These are phyloP conservation scores for Bergia puertoricense DNA, from an alignment of 92 coral and sea anemone species.

Conservation along the genomic window DNA sequence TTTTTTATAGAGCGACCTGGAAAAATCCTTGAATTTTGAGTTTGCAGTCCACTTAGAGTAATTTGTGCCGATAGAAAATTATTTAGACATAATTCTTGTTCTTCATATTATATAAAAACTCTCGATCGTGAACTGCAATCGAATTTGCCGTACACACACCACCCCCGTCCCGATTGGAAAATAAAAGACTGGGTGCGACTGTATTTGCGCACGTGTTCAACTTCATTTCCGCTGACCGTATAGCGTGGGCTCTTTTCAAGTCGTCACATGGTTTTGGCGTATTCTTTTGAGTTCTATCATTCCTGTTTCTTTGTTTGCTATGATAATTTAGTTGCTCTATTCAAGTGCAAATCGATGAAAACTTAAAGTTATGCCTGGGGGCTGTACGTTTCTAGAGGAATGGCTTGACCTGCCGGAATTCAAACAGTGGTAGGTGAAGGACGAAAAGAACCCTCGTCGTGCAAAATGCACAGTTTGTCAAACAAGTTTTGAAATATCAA, in stretches of 20 bases:
- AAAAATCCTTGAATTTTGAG: no score
- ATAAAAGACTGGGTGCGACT: background rate
- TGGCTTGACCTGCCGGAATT: constrained; percentile 6
- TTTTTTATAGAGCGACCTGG: no score
- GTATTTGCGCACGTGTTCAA: background rate
- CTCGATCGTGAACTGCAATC: background rate
- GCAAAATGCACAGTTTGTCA: background rate
- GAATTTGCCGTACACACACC: background rate
- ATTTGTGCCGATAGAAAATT: no score
- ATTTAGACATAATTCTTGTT: background rate
- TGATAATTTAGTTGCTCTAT: background rate
- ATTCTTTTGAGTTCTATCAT: no score
- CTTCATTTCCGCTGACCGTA: background rate
- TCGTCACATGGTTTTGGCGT: no score
- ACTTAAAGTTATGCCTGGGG: background rate
- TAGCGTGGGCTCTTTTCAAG: no score
- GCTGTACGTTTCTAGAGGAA: background rate
- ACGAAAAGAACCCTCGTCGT: background rate
- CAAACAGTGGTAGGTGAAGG: background rate
- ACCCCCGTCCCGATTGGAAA: no score
- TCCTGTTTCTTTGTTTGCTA: no score
- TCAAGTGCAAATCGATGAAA: constrained; percentile 6
- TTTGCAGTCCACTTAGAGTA: no score
- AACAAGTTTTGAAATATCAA: no score
- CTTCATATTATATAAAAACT: background rate